These are phyloP conservation scores for Miltochrista miniata DNA, from an alignment of 2,888 invertebrate species.

Conservation along the genomic window DNA sequence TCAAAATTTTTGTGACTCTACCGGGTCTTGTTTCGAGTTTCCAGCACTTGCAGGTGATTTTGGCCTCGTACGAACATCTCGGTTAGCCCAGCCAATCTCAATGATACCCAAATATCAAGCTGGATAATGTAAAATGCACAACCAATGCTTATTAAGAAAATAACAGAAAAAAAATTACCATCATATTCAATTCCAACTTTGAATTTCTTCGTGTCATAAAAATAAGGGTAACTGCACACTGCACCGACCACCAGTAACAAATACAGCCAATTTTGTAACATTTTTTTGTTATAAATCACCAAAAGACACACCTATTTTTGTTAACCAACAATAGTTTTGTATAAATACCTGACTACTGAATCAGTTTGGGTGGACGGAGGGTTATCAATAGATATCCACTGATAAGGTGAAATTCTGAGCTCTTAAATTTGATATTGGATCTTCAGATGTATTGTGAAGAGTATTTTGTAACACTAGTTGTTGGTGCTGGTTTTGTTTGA, in stretches of 20 bases:
- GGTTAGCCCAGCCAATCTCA: too few relatives aligned
- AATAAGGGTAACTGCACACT: slow-evolving; percentile 42
- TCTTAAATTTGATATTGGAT: slow-evolving; percentile 20
- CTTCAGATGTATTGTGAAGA: slow-evolving; percentile 8
- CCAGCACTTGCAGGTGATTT: too few relatives aligned
- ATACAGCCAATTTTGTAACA: slow-evolving; percentile 39
- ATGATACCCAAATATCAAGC: too few relatives aligned
- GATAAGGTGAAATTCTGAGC: slow-evolving; percentile 22
- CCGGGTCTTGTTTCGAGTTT: too few relatives aligned
- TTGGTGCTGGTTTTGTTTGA: background rate
- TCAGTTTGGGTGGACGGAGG: slow-evolving; percentile 15
- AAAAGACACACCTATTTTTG: background rate
- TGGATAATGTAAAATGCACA: too few relatives aligned
- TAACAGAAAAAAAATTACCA: slow-evolving; percentile 47
- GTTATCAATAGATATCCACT: slow-evolving; percentile 27
- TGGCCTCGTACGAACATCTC: too few relatives aligned
- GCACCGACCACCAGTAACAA: slow-evolving; percentile 24
- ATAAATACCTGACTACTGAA: slow-evolving; percentile 29
- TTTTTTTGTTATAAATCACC: slow-evolving; percentile 3
- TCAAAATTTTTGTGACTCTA: too few relatives aligned
- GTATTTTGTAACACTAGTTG: background rate
- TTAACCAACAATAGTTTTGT: background rate
- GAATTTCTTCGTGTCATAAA: slow-evolving; percentile 58
- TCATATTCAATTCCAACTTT: slow-evolving; percentile 75
- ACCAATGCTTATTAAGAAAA: background rate